Evolutionary conservation across 2,797 vertebrate species (phyloP).

Genomic region (Lates japonicus): DNA sequence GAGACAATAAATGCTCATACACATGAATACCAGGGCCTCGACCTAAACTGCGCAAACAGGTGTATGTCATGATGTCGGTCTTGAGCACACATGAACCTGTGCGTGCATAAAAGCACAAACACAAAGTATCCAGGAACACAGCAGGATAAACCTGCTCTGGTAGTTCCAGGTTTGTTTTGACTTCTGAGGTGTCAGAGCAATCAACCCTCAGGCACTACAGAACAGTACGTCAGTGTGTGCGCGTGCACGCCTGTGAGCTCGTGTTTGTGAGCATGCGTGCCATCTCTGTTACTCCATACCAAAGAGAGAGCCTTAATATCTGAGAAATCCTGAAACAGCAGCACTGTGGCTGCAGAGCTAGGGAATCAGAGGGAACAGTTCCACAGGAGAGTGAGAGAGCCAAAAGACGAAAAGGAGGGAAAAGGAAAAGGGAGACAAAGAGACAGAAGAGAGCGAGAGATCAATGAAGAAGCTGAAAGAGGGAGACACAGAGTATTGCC

Average conservation of each 20-base stretch:
- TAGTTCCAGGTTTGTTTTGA: slow-evolving; percentile 81
- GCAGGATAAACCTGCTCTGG: slow-evolving; percentile 81
- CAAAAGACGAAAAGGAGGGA: slow-evolving; percentile 29
- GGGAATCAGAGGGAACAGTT: slow-evolving; percentile 66
- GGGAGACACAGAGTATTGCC: slow-evolving; percentile 62
- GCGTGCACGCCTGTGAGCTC: slow-evolving; percentile 29
- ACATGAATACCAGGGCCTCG: slow-evolving; percentile 27
- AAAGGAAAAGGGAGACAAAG: slow-evolving; percentile 44
- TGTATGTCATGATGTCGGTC: slow-evolving; percentile 41
- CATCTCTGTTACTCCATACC: slow-evolving; percentile 45
- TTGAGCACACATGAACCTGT: slow-evolving; percentile 19
- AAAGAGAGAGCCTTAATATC: slow-evolving; percentile 64
- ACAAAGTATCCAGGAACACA: slow-evolving; percentile 40
- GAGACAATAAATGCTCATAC: background rate
- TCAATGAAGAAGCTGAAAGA: slow-evolving; percentile 50
- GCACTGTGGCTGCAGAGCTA: slow-evolving; percentile 45
- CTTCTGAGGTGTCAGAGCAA: slow-evolving; percentile 74
- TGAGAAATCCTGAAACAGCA: slow-evolving; percentile 62
- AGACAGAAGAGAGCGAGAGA: slow-evolving; percentile 36
- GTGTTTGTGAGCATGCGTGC: slow-evolving; percentile 16
- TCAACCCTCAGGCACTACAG: slow-evolving; percentile 65
- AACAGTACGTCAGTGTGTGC: slow-evolving; percentile 26
- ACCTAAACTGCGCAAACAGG: slow-evolving; percentile 48
- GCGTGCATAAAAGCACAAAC: background rate
- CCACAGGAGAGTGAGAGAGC: slow-evolving; percentile 45